Evolutionary conservation across 2,113 vertebrate genomes (phyloP), one percentile per base, ranked within the genome.

Genomic region (Ifrita kowaldi): DNA sequence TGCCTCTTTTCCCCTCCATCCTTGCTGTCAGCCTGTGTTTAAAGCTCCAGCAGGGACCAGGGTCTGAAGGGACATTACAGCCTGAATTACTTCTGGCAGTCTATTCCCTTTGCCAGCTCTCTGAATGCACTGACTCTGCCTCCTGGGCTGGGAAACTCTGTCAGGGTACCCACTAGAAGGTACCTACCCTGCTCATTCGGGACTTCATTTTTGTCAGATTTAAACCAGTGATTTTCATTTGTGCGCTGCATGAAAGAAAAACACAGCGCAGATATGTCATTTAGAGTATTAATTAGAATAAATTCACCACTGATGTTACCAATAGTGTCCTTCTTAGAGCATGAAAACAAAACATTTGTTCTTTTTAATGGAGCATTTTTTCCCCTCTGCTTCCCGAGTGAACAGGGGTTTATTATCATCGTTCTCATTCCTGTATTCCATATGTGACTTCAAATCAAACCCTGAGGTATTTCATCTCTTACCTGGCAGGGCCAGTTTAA

Each of bases 391-490:
- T 89, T 71, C 89, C 83, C 67, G 47, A 65, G 91, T 81, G 60
- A 63, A 13, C 62, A 93, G 60, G 37, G 52, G 42, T 42, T 82
- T 91, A 57, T 74, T 79, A 49, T 89, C 76, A 93, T 84, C 41
- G 10, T 86, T 93, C 96, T 95, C 90, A 94, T n/a, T 92, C 71
- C 78, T 91, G 73, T 96, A 86, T 94, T 95, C 95, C 92, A 92
- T 92, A 94, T 91, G 90, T 96, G 92, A 77, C 93, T 96, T 64
- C 91, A 91, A 85, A 97, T 92, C 69, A 97, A 87, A 91, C 55
- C 53, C 95, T 89, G 87, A 78, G 75, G 50, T 96, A 96, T 92
- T 97, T 98, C 39, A 95, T 98, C 93, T 97, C 80, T 91, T 97
- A 92, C 91, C 82, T 56, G 44, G 76, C 56, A 96, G 95, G 90